Evolutionary conservation across 1,140 invertebrate genomes (phyloP), one percentile per base, ranked within the genome.

Genomic region (Batillaria attramentaria): DNA sequence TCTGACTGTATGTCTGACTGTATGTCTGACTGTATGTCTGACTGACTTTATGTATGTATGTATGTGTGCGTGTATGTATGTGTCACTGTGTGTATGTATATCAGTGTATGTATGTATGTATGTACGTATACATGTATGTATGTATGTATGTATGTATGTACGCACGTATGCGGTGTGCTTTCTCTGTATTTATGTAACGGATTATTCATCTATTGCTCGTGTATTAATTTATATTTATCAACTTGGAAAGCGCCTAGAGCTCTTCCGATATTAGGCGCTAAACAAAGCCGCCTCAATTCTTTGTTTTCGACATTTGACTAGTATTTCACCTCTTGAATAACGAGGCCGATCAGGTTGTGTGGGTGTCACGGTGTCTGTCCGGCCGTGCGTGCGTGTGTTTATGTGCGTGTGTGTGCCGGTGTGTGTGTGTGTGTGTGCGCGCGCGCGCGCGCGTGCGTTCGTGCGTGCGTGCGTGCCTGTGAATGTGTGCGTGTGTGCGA

Each of bases 31-130:
- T 50, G 46, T 50, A 24, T 50, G 46, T 50, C 46, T 50, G 46
- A 13, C 10, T 50, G 46, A 13, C 10, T 50, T 10, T 50, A 24
- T 50, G 10, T 50, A 24, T 50, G 46, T 50, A 24, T 50, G 46
- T 50, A 24, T 50, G 46, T 50, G 46, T 50, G 46, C 24, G 10
- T 50, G 46, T 50, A 24, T 50, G 46, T 50, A 24, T 50, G 46
- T 50, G 46, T 50, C 46, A 13, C 10, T 50, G 33, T 66, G 33
- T 66, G 33, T 66, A 31, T 66, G 33, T 66, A 31, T 50, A 54
- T 74, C 24, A 50, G 43, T 74, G 33, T 74, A 31, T 74, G 33
- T 74, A n/a, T 74, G 33, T 74, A 31, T 74, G 46, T 74, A 31
- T 74, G 43, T 74, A 54, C 50, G 28, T 74, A 37, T 50, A 28